A percentile compares a stretch with the other conserved stretches of the same genome.
Conservation (phyloP, 35 echinoderm and acorn worm species). For the Apostichopus parvimensis region DNA sequence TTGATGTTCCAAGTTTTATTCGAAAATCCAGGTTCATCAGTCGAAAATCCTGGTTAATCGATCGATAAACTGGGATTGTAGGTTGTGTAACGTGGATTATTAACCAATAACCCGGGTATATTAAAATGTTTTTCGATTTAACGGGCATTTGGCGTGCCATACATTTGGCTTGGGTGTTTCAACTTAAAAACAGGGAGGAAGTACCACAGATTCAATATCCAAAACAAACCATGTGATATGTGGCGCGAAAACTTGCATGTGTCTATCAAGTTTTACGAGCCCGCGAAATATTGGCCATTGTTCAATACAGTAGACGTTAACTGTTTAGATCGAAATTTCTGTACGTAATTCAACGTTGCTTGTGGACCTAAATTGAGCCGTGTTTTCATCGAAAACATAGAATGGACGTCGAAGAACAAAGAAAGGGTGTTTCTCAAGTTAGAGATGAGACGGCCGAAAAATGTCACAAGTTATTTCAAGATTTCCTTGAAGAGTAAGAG, state of each 20-base stretch:
- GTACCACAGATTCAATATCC: not conserved
- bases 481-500: slow-evolving; percentile 99
- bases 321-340: too few species aligned
- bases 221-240: slow-evolving; percentile 44
- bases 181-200: not conserved
- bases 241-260: slow-evolving; percentile 77
- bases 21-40: too few species aligned
- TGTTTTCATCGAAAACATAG: not conserved
- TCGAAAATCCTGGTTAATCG: too few species aligned
- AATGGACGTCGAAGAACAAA: slow-evolving; percentile 99
- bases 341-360: too few species aligned
- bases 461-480: slow-evolving; percentile 98
- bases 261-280: not conserved
- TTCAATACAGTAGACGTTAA: too few species aligned
- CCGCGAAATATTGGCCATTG: not conserved
- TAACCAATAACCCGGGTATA: too few species aligned
- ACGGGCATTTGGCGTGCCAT: too few species aligned
- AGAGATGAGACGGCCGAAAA: slow-evolving; percentile 93
- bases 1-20: too few species aligned
- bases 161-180: too few species aligned
- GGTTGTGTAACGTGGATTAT: too few species aligned
- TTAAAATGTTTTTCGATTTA: too few species aligned
- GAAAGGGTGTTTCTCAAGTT: slow-evolving; percentile 88
- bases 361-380: not conserved
- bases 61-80: too few species aligned